phyloP scores from a whole-genome alignment of 2,797 vertebrate genomes.

The Phoeniculus purpureus region DNA sequence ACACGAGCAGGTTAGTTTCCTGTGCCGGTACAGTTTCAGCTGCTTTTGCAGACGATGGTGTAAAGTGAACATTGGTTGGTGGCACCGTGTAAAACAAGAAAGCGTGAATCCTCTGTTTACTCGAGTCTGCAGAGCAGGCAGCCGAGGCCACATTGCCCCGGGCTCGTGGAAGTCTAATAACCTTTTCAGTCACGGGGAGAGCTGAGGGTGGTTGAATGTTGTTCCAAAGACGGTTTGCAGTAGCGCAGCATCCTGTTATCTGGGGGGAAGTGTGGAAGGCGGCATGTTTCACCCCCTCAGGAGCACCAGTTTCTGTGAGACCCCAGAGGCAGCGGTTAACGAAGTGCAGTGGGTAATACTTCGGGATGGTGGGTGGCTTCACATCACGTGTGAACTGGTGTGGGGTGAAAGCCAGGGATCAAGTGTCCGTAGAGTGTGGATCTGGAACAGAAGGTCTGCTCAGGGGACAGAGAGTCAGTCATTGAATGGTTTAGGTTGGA shows the following conservation, averaged over 20 bases:
- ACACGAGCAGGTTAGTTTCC: background rate
- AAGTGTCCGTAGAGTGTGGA: background rate
- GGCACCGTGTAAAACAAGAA: background rate
- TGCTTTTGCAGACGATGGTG: background rate
- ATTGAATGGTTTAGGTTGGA: no score
- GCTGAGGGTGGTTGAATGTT: background rate
- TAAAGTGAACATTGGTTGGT: background rate
- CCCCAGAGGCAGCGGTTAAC: background rate
- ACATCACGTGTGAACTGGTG: background rate
- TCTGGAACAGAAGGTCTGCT: background rate
- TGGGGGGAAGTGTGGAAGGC: background rate
- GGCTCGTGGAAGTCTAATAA: background rate
- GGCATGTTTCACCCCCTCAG: fast-evolving
- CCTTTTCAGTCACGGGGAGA: background rate
- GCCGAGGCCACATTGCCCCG: background rate
- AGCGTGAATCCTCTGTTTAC: background rate
- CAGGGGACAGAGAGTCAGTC: background rate
- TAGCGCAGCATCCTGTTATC: background rate
- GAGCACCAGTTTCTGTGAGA: background rate
- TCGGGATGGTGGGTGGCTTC: background rate
- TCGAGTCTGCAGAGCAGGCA: background rate
- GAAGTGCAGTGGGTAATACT: background rate
- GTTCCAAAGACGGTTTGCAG: background rate
- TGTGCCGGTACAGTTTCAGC: background rate
- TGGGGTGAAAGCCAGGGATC: background rate